These are phyloP conservation scores for Mesopsocus fuscifrons DNA, from an alignment of 2,888 invertebrate genomes.

Conservation along the genomic window DNA sequence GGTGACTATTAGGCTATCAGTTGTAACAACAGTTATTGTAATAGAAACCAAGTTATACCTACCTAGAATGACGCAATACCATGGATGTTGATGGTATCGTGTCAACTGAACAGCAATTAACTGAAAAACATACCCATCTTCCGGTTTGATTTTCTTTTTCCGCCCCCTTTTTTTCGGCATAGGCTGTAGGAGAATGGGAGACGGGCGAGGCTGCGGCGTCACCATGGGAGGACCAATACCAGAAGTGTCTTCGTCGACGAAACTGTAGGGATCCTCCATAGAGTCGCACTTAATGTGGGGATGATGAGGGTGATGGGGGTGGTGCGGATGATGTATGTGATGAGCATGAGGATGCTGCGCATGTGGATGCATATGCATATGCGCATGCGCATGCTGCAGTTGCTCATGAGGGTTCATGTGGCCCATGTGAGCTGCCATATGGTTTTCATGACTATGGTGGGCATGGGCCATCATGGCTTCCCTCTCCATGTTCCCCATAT, in stretches of 20 bases:
- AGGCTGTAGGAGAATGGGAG: constrained; percentile 26
- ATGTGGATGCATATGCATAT: constrained; percentile 12
- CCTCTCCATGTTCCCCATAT: constrained; percentile 2
- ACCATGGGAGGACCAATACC: constrained; percentile 12
- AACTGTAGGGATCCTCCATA: constrained; percentile 62
- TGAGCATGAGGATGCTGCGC: constrained; percentile 15
- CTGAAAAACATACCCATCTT: constrained; percentile 19
- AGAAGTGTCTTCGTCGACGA: constrained; percentile 59
- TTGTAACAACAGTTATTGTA: too few species aligned
- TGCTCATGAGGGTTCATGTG: constrained; percentile 6
- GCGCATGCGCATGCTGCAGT: constrained; percentile 12
- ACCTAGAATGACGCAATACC: too few species aligned
- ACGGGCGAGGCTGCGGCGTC: constrained; percentile 20
- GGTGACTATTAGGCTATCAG: too few species aligned
- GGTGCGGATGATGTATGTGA: constrained; percentile 16
- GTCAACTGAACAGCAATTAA: not conserved
- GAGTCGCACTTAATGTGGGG: constrained; percentile 35
- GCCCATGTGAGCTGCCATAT: constrained; percentile 7
- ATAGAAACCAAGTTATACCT: too few species aligned
- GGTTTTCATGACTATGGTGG: not conserved
- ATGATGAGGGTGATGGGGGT: constrained; percentile 15
- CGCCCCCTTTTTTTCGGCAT: constrained; percentile 64
- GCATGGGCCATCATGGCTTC: constrained; percentile 2
- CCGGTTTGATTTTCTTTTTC: constrained; percentile 52
- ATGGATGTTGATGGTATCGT: too few species aligned